Conservation (phyloP, 2,888 invertebrate species). For the Sesia apiformis region DNA sequence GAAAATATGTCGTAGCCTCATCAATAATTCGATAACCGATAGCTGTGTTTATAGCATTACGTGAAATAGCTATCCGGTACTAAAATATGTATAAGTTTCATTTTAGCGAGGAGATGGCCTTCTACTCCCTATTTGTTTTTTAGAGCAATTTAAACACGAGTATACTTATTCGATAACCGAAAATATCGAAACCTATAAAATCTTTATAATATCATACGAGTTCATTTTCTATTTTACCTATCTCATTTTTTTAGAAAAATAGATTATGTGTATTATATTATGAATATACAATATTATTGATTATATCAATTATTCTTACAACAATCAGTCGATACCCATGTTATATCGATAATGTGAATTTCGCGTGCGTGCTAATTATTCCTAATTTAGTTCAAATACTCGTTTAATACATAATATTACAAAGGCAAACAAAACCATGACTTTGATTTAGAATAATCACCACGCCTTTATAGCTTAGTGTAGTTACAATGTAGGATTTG, state of each 20-base stretch:
- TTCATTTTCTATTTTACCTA: no score
- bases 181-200: no score
- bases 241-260: no score
- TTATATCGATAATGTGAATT: neutral
- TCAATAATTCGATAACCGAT: neutral
- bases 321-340: neutral
- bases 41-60: neutral
- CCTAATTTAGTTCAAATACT: neutral
- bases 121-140: neutral
- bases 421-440: neutral
- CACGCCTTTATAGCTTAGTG: no score
- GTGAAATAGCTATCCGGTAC: neutral
- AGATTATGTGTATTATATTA: neutral
- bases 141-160: neutral
- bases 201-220: no score
- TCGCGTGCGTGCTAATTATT: neutral
- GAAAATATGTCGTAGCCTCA: neutral
- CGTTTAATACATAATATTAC: neutral
- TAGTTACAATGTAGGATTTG: no score
- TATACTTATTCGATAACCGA: neutral
- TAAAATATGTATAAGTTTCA: neutral
- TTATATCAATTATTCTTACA: neutral
- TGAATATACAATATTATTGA: neutral
- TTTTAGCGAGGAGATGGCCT: neutral
- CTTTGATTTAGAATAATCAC: neutral